A percentile compares a stretch with the other conserved stretches of the same genome.
Conservation (phyloP, 2,888 invertebrate genomes). For the Sylvicola cinctus region DNA sequence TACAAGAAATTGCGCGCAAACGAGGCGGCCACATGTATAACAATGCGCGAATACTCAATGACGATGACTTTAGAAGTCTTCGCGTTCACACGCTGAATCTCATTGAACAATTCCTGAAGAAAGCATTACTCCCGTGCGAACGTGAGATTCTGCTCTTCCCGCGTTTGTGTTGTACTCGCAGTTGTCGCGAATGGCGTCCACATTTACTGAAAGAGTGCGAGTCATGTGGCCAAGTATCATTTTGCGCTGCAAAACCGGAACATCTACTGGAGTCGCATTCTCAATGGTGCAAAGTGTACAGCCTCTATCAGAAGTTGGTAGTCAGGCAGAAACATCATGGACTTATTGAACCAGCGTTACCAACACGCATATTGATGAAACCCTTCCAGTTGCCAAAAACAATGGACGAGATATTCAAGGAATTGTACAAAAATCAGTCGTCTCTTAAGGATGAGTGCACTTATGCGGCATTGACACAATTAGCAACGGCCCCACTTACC, state of each 20-base stretch:
- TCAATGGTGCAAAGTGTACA: conserved; percentile 40
- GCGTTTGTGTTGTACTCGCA: conserved; percentile 31
- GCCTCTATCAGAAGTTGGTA: conserved; percentile 37
- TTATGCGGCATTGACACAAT: conserved; percentile 39
- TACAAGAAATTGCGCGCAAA: conserved; percentile 33
- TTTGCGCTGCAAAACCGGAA: conserved; percentile 27
- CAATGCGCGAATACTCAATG: conserved; percentile 26
- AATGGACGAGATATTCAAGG: conserved; percentile 6
- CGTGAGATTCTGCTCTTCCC: conserved; percentile 48
- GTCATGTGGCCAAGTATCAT: conserved; percentile 38
- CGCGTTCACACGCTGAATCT: conserved; percentile 39
- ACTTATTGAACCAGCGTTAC: conserved; percentile 34
- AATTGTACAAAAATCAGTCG: conserved; percentile 6
- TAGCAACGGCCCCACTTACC: conserved; percentile 43
- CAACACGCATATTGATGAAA: conserved; percentile 25
- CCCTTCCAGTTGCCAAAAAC: conserved; percentile 2
- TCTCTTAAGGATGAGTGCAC: conserved; percentile 30
- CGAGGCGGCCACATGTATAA: conserved; percentile 34
- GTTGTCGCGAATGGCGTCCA: conserved; percentile 34
- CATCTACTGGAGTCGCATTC: conserved; percentile 32
- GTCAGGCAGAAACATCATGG: conserved; percentile 36
- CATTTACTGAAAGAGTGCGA: conserved; percentile 30
- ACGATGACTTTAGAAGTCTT: conserved; percentile 38
- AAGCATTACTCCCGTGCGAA: conserved; percentile 40
- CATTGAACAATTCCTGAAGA: conserved; percentile 33